Conservation (phyloP, 2,888 invertebrate species). For the Sycophila texana region DNA sequence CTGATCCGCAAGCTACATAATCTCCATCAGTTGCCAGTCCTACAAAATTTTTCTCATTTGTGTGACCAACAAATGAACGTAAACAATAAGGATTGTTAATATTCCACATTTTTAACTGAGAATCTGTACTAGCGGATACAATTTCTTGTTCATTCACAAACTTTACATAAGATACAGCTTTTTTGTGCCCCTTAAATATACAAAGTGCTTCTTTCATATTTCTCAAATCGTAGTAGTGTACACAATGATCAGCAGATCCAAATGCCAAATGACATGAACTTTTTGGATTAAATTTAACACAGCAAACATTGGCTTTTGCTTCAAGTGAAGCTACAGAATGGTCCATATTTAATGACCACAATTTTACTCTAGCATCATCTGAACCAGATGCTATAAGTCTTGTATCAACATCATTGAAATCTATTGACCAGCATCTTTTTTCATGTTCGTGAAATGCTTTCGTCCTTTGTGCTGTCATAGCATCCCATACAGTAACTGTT, state of each 20-base stretch:
- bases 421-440: conserved; percentile 96
- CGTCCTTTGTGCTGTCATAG: conserved; percentile 84
- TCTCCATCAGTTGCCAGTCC: conserved; percentile 94
- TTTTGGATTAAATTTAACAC: conserved; percentile 92
- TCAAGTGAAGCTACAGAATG: conserved; percentile 92
- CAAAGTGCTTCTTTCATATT: conserved; percentile 88
- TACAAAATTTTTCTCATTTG: conserved; percentile 97
- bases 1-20: conserved; percentile 95
- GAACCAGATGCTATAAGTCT: conserved; percentile 93
- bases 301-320: conserved; percentile 96
- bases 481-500: conserved; percentile 95
- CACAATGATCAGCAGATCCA: conserved; percentile 97
- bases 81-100: conserved; percentile 87
- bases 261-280: conserved; percentile 93
- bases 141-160: conserved; percentile 90
- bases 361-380: conserved; percentile 93
- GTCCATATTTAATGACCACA: conserved; percentile 93
- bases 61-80: conserved; percentile 92
- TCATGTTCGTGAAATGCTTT: conserved; percentile 92
- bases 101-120: conserved; percentile 93
- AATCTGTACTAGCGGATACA: conserved; percentile 94
- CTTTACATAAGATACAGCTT: conserved; percentile 96
- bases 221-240: conserved; percentile 95
- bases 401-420: conserved; percentile 94
- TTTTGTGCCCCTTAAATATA: conserved; percentile 92